Conservation (phyloP, 30 jellyfish, hydroid and myxozoan genomes). For the Aurelia aurita region DNA sequence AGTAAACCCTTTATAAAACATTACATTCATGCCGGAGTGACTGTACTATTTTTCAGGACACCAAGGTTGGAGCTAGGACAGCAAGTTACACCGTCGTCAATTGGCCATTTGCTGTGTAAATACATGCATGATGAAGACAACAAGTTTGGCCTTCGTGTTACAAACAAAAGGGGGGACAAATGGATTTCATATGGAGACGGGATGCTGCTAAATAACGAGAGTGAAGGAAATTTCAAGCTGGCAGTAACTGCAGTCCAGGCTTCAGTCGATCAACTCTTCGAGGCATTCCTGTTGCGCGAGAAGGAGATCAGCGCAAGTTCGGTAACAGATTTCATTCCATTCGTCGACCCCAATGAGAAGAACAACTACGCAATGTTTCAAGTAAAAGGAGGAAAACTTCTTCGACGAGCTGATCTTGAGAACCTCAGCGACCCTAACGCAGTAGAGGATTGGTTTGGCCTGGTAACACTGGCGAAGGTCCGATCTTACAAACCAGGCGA, state of each 20-base stretch:
- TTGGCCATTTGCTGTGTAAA: background rate
- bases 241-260: slow-evolving; percentile 19
- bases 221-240: background rate
- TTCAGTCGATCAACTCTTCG: slow-evolving; percentile 15
- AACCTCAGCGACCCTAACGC: background rate
- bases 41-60: slow-evolving; percentile 8
- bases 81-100: background rate
- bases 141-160: slow-evolving; percentile 21
- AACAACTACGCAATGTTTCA: slow-evolving; percentile 28
- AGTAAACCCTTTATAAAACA: too few relatives aligned
- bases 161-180: slow-evolving; percentile 15
- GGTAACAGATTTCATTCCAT: slow-evolving; percentile 15
- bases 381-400: background rate
- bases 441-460: too few relatives aligned
- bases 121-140: slow-evolving; percentile 39
- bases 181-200: slow-evolving; percentile 50
- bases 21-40: background rate
- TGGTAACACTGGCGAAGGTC: too few relatives aligned
- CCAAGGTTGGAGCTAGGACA: slow-evolving; percentile 12
- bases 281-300: slow-evolving; percentile 15
- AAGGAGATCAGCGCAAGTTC: background rate
- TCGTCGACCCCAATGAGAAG: background rate
- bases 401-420: slow-evolving; percentile 13
- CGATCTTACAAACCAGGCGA: too few relatives aligned
- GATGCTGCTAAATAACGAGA: slow-evolving; percentile 8